phyloP scores from a whole-genome alignment of 2,888 invertebrate species.

The Hypercompe scribonia region DNA sequence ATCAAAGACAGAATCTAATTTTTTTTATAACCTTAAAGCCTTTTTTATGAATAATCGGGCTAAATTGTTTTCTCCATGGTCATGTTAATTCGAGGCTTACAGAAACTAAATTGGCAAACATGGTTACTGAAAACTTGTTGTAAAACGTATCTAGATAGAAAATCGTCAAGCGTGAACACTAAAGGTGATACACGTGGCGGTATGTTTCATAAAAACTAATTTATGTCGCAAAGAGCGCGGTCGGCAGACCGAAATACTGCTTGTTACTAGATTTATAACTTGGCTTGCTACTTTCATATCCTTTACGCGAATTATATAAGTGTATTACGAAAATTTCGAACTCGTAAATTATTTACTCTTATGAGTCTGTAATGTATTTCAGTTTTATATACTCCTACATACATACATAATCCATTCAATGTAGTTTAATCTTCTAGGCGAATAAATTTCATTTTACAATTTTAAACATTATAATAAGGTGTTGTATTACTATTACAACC shows the following conservation, averaged over 20 bases:
- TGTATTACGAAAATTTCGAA: background rate
- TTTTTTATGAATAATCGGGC: too few species aligned
- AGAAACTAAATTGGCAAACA: background rate
- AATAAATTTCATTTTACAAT: too few species aligned
- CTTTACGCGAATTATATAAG: background rate
- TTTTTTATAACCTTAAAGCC: too few species aligned
- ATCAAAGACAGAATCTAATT: too few species aligned
- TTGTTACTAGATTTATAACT: constrained; percentile 55
- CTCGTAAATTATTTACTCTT: background rate
- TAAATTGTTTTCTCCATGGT: too few species aligned
- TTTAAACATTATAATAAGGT: too few species aligned
- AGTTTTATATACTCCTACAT: background rate
- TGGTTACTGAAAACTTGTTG: background rate
- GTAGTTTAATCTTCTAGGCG: background rate
- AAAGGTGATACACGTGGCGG: constrained; percentile 24
- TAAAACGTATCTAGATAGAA: constrained; percentile 11
- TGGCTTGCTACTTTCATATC: constrained; percentile 26
- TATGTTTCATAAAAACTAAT: constrained; percentile 51
- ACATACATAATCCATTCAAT: background rate
- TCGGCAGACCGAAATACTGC: constrained; percentile 56
- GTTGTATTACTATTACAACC: too few species aligned
- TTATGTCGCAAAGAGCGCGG: constrained; percentile 38
- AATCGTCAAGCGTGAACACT: constrained; percentile 31
- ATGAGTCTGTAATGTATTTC: background rate
- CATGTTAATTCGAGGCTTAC: background rate